Conservation (phyloP, 2,113 vertebrate species). For the Malaclemys terrapin region DNA sequence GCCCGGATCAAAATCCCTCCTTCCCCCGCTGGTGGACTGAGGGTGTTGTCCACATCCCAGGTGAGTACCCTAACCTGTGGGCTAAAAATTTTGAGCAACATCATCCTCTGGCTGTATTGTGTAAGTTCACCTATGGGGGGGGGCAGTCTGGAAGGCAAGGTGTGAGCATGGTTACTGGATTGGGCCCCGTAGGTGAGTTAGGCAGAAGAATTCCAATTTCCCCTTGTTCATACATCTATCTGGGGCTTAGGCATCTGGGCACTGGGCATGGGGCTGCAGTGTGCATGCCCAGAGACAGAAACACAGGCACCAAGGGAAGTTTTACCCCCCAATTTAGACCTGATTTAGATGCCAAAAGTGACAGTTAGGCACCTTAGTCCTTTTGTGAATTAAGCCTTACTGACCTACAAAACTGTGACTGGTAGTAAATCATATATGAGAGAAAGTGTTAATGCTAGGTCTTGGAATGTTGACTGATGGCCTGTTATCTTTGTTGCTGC, state of each 20-base stretch:
- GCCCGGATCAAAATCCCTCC: neutral
- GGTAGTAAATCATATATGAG: constrained; percentile 9
- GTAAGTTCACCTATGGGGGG: neutral
- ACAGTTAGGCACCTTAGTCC: neutral
- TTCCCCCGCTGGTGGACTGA: neutral
- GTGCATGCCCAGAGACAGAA: neutral
- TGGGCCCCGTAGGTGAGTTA: neutral
- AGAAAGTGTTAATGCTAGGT: neutral
- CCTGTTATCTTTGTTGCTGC: constrained; percentile 40
- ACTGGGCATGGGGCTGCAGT: neutral
- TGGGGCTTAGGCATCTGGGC: neutral
- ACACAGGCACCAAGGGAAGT: neutral
- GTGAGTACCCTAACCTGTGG: neutral
- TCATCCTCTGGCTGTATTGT: neutral
- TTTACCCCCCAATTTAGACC: neutral
- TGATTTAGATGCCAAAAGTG: neutral
- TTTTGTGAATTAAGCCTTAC: neutral
- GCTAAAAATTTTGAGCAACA: neutral
- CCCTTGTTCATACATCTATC: neutral
- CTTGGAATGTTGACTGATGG: neutral
- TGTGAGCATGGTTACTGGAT: neutral
- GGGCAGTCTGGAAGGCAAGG: neutral
- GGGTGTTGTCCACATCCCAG: neutral
- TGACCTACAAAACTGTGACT: constrained; percentile 14
- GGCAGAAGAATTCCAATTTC: neutral